These are phyloP conservation scores for Nycticebus coucang DNA, from an alignment of 2,113 vertebrate species.

Conservation along the genomic window DNA sequence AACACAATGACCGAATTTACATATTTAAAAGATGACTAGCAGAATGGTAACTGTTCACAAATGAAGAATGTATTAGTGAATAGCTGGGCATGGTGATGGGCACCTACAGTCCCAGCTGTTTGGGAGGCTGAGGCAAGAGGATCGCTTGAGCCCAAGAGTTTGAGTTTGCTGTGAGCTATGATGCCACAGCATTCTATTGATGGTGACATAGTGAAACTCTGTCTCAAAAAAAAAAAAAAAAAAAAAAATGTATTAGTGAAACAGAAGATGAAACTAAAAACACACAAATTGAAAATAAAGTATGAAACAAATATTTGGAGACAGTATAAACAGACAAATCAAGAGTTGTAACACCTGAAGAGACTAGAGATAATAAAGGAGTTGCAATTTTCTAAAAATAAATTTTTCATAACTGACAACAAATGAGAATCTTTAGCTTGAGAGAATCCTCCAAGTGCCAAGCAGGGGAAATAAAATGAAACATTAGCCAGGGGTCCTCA, in stretches of 20 bases:
- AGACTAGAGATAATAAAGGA: background rate
- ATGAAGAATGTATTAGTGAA: background rate
- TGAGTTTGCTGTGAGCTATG: no score
- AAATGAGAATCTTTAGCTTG: background rate
- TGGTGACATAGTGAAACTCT: background rate
- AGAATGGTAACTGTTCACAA: conserved; percentile 24
- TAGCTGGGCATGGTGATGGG: no score
- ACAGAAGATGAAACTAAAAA: conserved; percentile 34
- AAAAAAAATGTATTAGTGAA: background rate
- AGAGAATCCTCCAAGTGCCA: background rate
- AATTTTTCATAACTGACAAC: conserved; percentile 14
- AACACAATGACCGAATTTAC: background rate
- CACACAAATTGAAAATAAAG: background rate
- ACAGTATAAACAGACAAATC: background rate
- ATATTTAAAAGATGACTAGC: conserved; percentile 12
- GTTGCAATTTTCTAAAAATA: background rate
- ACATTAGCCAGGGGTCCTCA: background rate
- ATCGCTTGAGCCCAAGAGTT: no score
- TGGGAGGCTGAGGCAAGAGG: no score
- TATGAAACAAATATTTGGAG: conserved; percentile 13
- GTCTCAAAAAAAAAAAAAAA: background rate
- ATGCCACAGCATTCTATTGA: no score
- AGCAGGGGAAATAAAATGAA: conserved; percentile 3
- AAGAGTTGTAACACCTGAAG: background rate
- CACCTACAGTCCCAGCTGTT: no score